Evolutionary conservation across 2,888 invertebrate genomes (phyloP), one percentile per base, ranked within the genome.

Genomic region (Vandiemenella viatica): DNA sequence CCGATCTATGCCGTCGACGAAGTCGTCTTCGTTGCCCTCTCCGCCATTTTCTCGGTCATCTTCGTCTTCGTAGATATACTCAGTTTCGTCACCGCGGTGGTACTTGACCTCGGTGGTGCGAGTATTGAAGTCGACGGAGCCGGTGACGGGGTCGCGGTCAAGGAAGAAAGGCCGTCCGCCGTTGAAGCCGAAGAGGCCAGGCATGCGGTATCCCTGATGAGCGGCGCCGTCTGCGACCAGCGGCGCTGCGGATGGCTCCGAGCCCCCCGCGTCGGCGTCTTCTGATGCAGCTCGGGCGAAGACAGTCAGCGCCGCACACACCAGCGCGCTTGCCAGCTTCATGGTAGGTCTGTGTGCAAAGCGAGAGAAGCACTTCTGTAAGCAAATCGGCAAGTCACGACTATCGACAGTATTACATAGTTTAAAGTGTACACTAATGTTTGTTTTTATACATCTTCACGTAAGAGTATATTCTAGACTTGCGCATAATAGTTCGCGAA

Each of bases 141-240:
- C 80, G 1, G 80, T 80, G 20, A 78, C 61, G 1, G 80, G 80
- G 64, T 80, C 79, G 57, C 79, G 79, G 53, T 78, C 77, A 5
- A 79, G 68, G 50, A 80, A 79, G 59, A 81, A 81, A 0, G 81
- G 80, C 58, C 78, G 77, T 15, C 80, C 80, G 52, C 76, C 76
- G 59, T 80, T 80, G 60, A 80, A 78, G 38, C 76, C 73, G 57
- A 71, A 51, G 8, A 51, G 38, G 8, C 51, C 51, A n/a, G 51
- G 45, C 26, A 49, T 43, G 19, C 45, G 45, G 13, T 43, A 49
- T 4, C 38, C 38, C 17, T 42, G 41, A 5, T 17, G 18, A 4
- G 32, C 15, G 18, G 13, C 20, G 42, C 10, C 42, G 19, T 16
- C 18, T 4, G 42, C 18, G 18, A 19, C n/a, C 8, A 19, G 20